Evolutionary conservation across 2,113 vertebrate species (phyloP), one percentile per base, ranked within the genome.

Genomic region (Hippocampus mohnikei): DNA sequence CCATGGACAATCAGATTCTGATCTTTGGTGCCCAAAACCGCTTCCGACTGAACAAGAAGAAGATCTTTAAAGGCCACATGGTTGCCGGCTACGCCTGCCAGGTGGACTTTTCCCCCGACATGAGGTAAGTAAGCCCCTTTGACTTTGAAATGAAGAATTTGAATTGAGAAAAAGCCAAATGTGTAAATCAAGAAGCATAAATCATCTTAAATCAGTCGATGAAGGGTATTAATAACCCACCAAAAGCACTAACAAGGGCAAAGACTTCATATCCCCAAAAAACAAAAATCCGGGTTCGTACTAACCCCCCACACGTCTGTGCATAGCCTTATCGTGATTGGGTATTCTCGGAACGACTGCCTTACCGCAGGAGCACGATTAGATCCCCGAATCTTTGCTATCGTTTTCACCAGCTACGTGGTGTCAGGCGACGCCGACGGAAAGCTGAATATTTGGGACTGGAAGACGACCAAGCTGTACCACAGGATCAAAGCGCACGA

Each of bases 341-440:
- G 33, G 5, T 42, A 42, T 42, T 12, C 41, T 42, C 11, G 42
- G 42, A 44, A 44, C 8, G 9, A 44, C 8, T 12, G 8, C 8
- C 8, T 44, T 44, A 44, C 42, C 15, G 46, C 15, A 5, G 46
- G 46, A 48, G 21, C 56, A n/a, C n/a, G 18, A 25, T 25, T 74
- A 44, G 73, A 67, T 60, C 44, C 74, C 27, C 79, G 18, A 12
- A 25, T n/a, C 18, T 8, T 69, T 60, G 2, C 61, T 50, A 15
- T 69, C 21, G 3, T 69, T 10, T 10, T 46, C 15, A 2, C 72
- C 52, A 99, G 97, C 87, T 98, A 99, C 23, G 97, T 99, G 82
- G 98, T 98, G 75, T 99, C 97, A n/a, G 97, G 97, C 67, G 97
- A 99, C 61, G 97, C 96, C n/a, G 97, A 99, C 67, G 97, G 97